Evolutionary conservation across 2,888 invertebrate species (phyloP).

Genomic region (Xiphydria camelus): DNA sequence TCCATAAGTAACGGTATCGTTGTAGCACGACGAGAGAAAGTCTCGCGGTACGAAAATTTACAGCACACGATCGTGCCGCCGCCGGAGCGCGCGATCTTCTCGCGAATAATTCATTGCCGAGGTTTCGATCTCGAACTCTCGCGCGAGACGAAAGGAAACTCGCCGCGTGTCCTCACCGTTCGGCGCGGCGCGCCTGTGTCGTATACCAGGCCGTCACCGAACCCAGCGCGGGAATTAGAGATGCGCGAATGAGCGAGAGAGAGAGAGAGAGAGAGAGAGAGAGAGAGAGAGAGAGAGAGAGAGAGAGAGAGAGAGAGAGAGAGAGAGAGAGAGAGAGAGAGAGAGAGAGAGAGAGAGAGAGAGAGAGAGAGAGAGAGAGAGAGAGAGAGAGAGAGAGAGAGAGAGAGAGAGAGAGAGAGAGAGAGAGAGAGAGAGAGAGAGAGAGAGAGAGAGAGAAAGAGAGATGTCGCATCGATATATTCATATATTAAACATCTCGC

Average conservation of each 20-base stretch:
- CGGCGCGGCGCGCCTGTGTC: too few relatives aligned
- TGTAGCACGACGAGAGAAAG: too few relatives aligned
- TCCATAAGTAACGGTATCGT: too few relatives aligned
- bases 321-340: background rate
- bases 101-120: too few relatives aligned
- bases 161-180: too few relatives aligned
- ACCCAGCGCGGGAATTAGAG: too few relatives aligned
- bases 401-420: background rate
- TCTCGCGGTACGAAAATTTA: background rate
- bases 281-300: background rate
- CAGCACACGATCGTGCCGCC: background rate
- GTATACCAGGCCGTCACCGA: too few relatives aligned
- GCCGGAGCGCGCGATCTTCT: too few relatives aligned
- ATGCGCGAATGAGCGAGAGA: conserved; percentile 7
- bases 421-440: background rate
- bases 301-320: background rate
- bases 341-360: background rate
- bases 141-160: too few relatives aligned
- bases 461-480: too few relatives aligned
- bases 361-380: background rate
- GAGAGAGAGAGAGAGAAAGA: background rate
- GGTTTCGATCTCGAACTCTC: too few relatives aligned
- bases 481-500: too few relatives aligned
- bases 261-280: conserved; percentile 11
- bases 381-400: background rate